Conservation (phyloP, 2,113 vertebrate species). For the Psilopogon haemacephalus region DNA sequence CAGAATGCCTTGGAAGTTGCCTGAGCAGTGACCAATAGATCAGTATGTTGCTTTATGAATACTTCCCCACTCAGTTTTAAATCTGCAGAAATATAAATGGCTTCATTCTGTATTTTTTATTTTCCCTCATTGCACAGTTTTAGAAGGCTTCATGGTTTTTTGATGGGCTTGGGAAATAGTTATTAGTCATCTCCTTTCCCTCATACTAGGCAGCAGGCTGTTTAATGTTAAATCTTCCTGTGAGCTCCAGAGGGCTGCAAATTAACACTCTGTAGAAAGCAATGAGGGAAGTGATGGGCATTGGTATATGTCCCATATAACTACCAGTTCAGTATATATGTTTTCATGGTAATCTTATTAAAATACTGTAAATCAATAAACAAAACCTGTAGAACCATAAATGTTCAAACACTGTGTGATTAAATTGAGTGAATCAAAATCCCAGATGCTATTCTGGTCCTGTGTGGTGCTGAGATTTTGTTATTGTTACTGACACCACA, state of each 20-base stretch:
- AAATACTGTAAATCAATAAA: constrained; percentile 70
- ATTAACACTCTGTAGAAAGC: neutral
- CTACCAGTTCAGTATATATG: constrained; percentile 30
- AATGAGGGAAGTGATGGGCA: constrained; percentile 7
- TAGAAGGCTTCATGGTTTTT: constrained; percentile 22
- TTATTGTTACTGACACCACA: constrained; percentile 73
- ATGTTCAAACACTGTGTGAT: constrained; percentile 60
- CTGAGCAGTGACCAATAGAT: neutral
- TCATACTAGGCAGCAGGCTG: neutral
- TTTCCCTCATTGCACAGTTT: constrained; percentile 6
- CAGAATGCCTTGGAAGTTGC: constrained; percentile 6
- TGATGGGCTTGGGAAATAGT: constrained; percentile 16
- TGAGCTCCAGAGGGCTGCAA: constrained; percentile 24
- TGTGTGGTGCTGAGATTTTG: constrained; percentile 60
- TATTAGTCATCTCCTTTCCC: neutral
- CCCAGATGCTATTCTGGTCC: constrained; percentile 72
- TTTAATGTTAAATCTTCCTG: constrained; percentile 17
- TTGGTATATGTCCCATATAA: constrained; percentile 1
- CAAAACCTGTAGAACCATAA: constrained; percentile 59
- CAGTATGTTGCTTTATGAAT: neutral
- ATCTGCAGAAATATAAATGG: constrained; percentile 39
- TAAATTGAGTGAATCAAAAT: constrained; percentile 72
- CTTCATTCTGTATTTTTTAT: constrained; percentile 27
- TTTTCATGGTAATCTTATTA: constrained; percentile 63
- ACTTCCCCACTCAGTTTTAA: neutral